Evolutionary conservation across 1,140 invertebrate genomes (phyloP).

Genomic region (Tetramorium parvispinum): DNA sequence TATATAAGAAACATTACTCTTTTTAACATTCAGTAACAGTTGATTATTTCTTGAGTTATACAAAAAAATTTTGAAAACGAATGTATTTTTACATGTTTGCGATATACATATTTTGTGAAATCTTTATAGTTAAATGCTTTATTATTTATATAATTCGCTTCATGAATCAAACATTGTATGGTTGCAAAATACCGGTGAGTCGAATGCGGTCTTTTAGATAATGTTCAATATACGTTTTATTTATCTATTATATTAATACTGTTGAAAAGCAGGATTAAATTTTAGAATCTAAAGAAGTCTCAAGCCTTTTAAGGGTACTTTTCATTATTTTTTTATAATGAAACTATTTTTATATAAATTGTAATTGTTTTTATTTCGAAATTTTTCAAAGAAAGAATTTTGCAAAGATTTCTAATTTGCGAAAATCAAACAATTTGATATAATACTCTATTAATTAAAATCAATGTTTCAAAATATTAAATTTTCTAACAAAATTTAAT

Average conservation of each 20-base stretch:
- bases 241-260: not conserved
- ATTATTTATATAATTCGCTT: not conserved
- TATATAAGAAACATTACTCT: not conserved
- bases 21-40: not conserved
- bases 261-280: not conserved
- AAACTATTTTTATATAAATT: not conserved
- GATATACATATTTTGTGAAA: not conserved
- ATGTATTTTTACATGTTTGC: not conserved
- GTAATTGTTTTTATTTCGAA: not conserved
- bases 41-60: not conserved
- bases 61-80: not conserved
- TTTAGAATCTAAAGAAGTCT: not conserved
- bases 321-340: not conserved
- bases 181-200: not conserved
- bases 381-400: not conserved
- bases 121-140: not conserved
- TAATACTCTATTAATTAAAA: conserved; percentile 12
- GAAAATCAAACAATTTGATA: not conserved
- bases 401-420: not conserved
- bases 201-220: not conserved
- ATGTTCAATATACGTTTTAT: not conserved
- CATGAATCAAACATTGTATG: not conserved
- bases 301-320: not conserved
- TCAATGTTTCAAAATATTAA: not conserved
- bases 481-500: not conserved